Percentiles rank a stretch among this genome's conserved stretches.
Evolutionary conservation across 2,797 vertebrate genomes (phyloP).

Genomic region (Octomys mimax): DNA sequence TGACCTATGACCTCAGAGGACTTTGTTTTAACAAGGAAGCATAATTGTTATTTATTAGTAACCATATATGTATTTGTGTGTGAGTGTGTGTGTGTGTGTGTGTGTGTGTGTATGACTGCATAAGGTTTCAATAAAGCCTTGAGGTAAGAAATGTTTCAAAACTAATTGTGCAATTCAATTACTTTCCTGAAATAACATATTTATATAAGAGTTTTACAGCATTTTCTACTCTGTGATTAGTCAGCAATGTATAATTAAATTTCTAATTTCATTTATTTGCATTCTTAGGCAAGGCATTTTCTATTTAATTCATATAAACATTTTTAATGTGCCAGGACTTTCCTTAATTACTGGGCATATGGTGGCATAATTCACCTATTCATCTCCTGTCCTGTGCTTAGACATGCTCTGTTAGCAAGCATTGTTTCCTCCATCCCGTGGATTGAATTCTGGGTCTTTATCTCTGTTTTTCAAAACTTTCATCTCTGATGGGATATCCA

Average conservation of each 20-base stretch:
- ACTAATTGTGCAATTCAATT: slow-evolving; percentile 45
- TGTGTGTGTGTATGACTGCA: background rate
- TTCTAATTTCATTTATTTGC: slow-evolving; percentile 70
- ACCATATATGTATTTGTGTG: background rate
- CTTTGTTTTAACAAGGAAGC: background rate
- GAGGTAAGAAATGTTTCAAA: slow-evolving; percentile 58
- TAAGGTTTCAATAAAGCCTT: background rate
- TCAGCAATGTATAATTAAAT: slow-evolving; percentile 57
- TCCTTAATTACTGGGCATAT: slow-evolving; percentile 69
- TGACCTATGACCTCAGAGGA: background rate
- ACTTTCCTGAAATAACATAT: slow-evolving; percentile 37
- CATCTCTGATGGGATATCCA: slow-evolving; percentile 32
- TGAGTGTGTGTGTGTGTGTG: background rate
- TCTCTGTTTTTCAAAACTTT: background rate
- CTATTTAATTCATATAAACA: slow-evolving; percentile 66
- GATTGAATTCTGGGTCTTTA: background rate
- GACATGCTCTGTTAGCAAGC: background rate
- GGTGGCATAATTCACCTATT: slow-evolving; percentile 74
- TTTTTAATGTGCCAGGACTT: slow-evolving; percentile 61
- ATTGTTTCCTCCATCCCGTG: background rate
- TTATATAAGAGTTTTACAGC: background rate
- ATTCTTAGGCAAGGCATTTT: slow-evolving; percentile 44
- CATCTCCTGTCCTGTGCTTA: slow-evolving; percentile 39
- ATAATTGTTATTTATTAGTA: slow-evolving; percentile 12
- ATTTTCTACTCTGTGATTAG: slow-evolving; percentile 20